phyloP scores from a whole-genome alignment of 2,888 invertebrate species.

The Cancer borealis region DNA sequence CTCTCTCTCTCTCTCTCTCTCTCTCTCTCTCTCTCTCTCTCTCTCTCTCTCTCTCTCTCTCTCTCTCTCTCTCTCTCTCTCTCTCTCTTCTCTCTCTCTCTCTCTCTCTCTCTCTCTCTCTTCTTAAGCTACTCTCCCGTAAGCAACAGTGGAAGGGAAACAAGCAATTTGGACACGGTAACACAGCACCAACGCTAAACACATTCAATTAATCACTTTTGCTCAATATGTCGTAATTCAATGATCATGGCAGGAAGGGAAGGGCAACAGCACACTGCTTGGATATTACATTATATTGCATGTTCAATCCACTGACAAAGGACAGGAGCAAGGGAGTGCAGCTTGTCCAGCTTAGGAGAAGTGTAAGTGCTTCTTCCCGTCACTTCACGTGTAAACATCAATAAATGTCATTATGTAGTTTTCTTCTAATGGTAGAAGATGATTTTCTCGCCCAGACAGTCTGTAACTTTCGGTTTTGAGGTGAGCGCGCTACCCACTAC shows the following conservation, averaged over 20 bases:
- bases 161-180: background rate
- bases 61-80: background rate
- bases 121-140: no score
- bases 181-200: background rate
- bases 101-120: constrained; percentile 28
- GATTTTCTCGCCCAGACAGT: background rate
- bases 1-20: no score
- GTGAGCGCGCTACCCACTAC: background rate
- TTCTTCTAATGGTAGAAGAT: background rate
- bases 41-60: no score
- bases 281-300: constrained; percentile 29
- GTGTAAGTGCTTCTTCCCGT: background rate
- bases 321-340: background rate
- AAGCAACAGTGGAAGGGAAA: background rate
- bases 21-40: no score
- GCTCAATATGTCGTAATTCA: background rate
- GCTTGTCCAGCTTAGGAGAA: background rate
- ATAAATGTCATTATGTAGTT: background rate
- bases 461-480: background rate
- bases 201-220: constrained; percentile 33
- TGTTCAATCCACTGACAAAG: constrained; percentile 1
- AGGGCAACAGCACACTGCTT: constrained; percentile 10
- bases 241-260: constrained; percentile 24
- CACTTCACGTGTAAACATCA: background rate
- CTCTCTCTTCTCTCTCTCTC: constrained; percentile 30